Conservation (phyloP, 1,140 invertebrate species). For the Ceratina australensis region DNA sequence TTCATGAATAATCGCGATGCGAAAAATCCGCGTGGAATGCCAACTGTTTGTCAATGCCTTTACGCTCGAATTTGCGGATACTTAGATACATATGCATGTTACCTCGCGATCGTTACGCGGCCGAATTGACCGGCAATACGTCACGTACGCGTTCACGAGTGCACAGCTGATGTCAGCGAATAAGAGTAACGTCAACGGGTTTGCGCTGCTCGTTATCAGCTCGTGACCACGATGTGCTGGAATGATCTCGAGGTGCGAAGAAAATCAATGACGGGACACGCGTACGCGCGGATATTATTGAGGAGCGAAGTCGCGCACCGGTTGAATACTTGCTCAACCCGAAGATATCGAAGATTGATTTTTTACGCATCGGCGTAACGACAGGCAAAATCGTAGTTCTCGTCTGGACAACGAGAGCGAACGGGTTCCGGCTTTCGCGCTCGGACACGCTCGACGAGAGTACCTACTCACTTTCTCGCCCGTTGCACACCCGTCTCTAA, state of each 20-base stretch:
- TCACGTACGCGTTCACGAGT: constrained; percentile 15
- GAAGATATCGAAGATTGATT: not conserved
- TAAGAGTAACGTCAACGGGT: constrained; percentile 28
- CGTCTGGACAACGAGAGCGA: not conserved
- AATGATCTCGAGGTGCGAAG: not conserved
- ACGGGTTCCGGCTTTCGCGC: not conserved
- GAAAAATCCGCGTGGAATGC: too few relatives aligned
- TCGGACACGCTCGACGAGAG: not conserved
- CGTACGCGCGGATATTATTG: not conserved
- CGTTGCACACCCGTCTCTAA: not conserved
- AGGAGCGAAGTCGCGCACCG: too few relatives aligned
- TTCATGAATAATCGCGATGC: too few relatives aligned
- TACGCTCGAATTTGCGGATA: not conserved
- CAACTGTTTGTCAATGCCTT: too few relatives aligned
- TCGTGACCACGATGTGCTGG: not conserved
- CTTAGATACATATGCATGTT: not conserved
- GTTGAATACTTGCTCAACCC: too few relatives aligned
- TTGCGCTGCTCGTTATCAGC: constrained; percentile 16
- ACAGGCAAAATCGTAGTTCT: not conserved
- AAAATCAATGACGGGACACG: not conserved
- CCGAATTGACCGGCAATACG: constrained; percentile 1
- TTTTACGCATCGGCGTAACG: not conserved
- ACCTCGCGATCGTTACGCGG: not conserved
- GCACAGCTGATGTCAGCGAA: constrained; percentile 37
- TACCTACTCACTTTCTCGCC: constrained; percentile 7